phyloP scores from a whole-genome alignment of 2,113 vertebrate genomes.

The Charadrius vociferus region DNA sequence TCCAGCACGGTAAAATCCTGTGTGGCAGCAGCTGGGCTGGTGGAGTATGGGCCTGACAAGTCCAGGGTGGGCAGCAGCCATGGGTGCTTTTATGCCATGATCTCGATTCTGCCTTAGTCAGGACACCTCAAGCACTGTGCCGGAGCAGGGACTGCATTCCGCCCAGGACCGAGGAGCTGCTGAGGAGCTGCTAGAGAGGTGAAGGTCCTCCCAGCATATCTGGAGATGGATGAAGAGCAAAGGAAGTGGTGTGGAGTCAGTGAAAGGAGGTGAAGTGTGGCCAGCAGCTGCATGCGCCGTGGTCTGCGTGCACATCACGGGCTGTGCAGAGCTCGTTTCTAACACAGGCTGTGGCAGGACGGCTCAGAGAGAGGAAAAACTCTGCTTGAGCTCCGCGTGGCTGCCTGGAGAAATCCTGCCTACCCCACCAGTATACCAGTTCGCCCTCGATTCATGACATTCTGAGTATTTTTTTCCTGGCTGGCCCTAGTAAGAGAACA shows the following conservation, averaged over 20 bases:
- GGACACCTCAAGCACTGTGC: background rate
- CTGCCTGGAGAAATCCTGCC: background rate
- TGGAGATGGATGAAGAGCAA: background rate
- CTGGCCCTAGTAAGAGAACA: background rate
- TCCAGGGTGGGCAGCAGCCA: background rate
- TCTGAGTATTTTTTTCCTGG: background rate
- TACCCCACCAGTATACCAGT: background rate
- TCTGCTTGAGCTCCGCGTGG: background rate
- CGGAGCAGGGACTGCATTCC: background rate
- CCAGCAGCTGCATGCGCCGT: too few relatives aligned
- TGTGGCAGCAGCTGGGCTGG: rapidly evolving
- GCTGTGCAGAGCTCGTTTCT: background rate
- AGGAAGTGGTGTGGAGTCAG: background rate
- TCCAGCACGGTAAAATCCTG: background rate
- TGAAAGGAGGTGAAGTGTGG: too few relatives aligned
- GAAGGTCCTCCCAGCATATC: background rate
- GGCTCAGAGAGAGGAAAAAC: background rate
- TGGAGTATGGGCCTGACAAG: background rate
- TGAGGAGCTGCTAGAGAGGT: background rate
- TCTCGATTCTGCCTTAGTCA: background rate
- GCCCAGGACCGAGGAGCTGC: background rate
- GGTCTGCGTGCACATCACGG: too few relatives aligned
- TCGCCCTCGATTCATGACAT: background rate
- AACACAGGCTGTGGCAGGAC: background rate
- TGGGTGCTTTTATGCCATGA: rapidly evolving